These are phyloP conservation scores for Zeus faber DNA, from an alignment of 2,113 vertebrate species.

Conservation along the genomic window DNA sequence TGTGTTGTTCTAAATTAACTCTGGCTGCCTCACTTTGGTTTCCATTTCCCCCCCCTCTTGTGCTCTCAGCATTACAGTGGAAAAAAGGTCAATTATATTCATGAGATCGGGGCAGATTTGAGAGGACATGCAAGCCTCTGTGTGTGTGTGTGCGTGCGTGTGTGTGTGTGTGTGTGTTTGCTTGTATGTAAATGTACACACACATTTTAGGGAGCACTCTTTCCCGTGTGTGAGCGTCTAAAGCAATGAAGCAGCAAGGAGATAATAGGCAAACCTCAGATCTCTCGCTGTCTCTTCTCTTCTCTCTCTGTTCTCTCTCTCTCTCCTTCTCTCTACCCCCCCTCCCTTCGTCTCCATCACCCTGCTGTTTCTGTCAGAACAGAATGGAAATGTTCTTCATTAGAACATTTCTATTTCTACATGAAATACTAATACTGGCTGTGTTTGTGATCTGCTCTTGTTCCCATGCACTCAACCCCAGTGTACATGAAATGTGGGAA, in stretches of 20 bases:
- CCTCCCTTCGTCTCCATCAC: conserved; percentile 39
- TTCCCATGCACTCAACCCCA: conserved; percentile 21
- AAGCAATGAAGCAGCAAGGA: conserved; percentile 63
- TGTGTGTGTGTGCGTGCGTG: conserved; percentile 6
- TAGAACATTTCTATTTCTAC: conserved; percentile 34
- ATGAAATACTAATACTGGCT: conserved; percentile 24
- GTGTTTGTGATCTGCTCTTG: conserved; percentile 24
- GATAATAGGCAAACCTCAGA: conserved; percentile 93
- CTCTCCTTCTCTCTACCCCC: conserved; percentile 3
- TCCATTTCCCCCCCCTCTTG: conserved; percentile 60
- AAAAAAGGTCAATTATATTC: conserved; percentile 99
- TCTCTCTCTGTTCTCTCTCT: neutral
- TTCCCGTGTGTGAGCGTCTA: conserved; percentile 31
- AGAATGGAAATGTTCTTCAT: conserved; percentile 53
- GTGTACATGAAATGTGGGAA: too few relatives aligned
- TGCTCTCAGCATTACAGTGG: conserved; percentile 79
- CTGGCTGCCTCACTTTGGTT: conserved; percentile 82
- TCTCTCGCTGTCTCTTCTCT: conserved; percentile 68
- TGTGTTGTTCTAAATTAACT: conserved; percentile 94
- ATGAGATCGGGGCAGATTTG: conserved; percentile 89
- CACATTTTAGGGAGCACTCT: conserved; percentile 21
- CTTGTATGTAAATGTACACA: neutral
- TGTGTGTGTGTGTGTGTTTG: neutral
- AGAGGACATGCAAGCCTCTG: conserved; percentile 54
- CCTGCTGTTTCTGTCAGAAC: conserved; percentile 46